Conservation (phyloP, 2,113 vertebrate species). For the Strix uralensis region DNA sequence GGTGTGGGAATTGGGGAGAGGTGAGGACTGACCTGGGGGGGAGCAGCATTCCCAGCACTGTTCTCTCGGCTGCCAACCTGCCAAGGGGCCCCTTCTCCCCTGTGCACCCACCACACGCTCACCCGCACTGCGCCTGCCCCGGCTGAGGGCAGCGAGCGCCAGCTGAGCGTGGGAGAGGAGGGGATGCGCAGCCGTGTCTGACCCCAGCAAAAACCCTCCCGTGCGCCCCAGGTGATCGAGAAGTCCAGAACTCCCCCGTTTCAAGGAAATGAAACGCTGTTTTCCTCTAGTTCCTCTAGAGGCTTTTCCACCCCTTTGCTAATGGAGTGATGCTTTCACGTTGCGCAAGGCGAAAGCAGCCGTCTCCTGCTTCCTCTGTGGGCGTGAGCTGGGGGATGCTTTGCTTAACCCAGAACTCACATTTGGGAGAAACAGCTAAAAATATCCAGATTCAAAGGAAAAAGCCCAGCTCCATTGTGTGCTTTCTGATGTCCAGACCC, state of each 20-base stretch:
- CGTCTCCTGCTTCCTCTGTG: not conserved
- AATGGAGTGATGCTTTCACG: fast-evolving
- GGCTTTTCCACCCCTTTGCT: not conserved
- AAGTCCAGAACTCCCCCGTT: not conserved
- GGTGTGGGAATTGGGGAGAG: fast-evolving
- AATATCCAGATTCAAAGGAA: not conserved
- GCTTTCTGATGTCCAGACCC: not conserved
- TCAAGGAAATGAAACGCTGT: fast-evolving
- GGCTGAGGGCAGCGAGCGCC: fast-evolving
- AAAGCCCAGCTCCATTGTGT: not conserved
- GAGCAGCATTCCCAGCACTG: not conserved
- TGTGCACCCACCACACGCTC: fast-evolving
- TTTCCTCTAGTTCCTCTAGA: not conserved
- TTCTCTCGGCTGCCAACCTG: not conserved
- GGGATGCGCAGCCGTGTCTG: fast-evolving
- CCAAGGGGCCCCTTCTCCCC: too few relatives aligned
- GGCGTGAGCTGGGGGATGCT: not conserved
- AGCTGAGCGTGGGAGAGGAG: not conserved
- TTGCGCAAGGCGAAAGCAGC: not conserved
- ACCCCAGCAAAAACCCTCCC: not conserved
- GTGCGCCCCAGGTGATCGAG: fast-evolving
- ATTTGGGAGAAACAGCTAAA: not conserved
- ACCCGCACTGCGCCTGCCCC: not conserved
- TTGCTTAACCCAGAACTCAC: not conserved
- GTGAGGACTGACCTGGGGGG: not conserved